phyloP scores from a whole-genome alignment of 2,888 invertebrate genomes.

The Chloromyia formosa region DNA sequence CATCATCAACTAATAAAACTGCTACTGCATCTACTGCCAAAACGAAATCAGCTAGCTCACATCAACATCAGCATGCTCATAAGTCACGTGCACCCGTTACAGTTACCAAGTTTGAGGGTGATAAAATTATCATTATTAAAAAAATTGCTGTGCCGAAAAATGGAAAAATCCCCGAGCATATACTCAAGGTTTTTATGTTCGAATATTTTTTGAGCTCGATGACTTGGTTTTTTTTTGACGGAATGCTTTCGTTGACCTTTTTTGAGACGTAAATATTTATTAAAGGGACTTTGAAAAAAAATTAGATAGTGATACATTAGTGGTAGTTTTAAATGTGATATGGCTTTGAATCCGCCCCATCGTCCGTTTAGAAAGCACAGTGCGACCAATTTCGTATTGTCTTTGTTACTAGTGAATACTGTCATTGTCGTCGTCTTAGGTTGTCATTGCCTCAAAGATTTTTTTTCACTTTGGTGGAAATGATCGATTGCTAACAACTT shows the following conservation, averaged over 20 bases:
- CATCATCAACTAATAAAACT: constrained; percentile 28
- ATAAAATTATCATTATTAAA: constrained; percentile 64
- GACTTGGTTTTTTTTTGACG: constrained; percentile 44
- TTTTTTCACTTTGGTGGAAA: too few relatives aligned
- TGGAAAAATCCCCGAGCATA: constrained; percentile 62
- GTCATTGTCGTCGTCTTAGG: too few relatives aligned
- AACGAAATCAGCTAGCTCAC: neutral
- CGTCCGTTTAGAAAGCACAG: too few relatives aligned
- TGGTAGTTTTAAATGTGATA: too few relatives aligned
- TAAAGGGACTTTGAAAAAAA: too few relatives aligned
- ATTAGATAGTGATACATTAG: too few relatives aligned
- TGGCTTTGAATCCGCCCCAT: too few relatives aligned
- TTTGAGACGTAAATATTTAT: neutral
- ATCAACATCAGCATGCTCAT: neutral
- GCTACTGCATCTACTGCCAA: constrained; percentile 4
- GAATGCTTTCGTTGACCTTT: neutral
- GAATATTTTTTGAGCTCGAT: neutral
- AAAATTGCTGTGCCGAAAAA: constrained; percentile 63
- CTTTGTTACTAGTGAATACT: too few relatives aligned
- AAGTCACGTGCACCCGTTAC: constrained; percentile 60
- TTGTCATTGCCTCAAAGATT: too few relatives aligned
- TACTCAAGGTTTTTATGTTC: constrained; percentile 60
- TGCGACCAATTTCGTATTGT: too few relatives aligned
- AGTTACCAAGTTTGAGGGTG: constrained; percentile 63
- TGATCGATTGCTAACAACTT: too few relatives aligned